phyloP scores from a whole-genome alignment of 2,797 vertebrate species.

The Hypotaenidia okinawae region DNA sequence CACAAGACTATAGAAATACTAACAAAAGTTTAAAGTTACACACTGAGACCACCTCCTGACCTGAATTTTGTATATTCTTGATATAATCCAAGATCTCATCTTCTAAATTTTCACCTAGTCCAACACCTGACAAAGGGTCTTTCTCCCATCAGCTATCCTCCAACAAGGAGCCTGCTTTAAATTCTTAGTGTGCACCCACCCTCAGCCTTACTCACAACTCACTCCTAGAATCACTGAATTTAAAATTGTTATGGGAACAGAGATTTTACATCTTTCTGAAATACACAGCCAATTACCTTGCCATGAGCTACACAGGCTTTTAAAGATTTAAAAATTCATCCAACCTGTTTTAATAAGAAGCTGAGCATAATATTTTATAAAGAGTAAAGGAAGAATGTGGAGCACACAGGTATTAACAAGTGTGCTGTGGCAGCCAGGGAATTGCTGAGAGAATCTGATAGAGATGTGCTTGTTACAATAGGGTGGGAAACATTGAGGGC shows the following conservation, averaged over 20 bases:
- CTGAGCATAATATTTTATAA: background rate
- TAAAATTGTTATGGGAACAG: background rate
- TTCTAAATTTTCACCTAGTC: background rate
- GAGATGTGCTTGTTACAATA: background rate
- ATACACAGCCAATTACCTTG: background rate
- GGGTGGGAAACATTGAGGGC: constrained; percentile 1
- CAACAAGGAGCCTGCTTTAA: background rate
- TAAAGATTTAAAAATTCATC: background rate
- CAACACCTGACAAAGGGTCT: background rate
- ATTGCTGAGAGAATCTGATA: background rate
- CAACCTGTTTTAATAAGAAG: background rate
- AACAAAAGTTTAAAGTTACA: background rate
- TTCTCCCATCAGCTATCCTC: background rate
- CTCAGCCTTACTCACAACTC: background rate
- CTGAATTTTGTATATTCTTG: background rate
- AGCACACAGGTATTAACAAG: background rate
- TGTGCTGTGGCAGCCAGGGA: background rate
- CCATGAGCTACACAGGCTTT: background rate
- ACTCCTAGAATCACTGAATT: background rate
- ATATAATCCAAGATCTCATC: background rate
- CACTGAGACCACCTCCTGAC: background rate
- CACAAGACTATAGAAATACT: background rate
- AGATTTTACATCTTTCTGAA: background rate
- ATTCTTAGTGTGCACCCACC: background rate
- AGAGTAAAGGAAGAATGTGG: background rate